Evolutionary conservation across 1,140 invertebrate genomes (phyloP).

Genomic region (Helicorthomorpha holstii): DNA sequence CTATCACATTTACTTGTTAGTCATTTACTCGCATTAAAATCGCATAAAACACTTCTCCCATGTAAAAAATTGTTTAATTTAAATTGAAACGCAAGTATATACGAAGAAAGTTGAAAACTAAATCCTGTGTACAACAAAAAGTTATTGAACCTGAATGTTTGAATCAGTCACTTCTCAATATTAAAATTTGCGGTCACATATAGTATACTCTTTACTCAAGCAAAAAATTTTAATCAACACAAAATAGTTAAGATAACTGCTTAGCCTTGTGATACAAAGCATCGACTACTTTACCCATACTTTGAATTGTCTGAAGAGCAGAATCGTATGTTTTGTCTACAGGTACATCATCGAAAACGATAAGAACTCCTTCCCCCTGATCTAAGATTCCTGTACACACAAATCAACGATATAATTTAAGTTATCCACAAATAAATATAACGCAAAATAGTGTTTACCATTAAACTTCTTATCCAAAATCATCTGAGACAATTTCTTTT

Average conservation of each 20-base stretch:
- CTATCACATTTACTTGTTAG: no score
- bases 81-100: no score
- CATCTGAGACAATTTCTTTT: constrained; percentile 99
- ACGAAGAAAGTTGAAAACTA: no score
- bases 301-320: constrained; percentile 90
- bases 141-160: no score
- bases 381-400: constrained; percentile 70
- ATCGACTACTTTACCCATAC: constrained; percentile 98
- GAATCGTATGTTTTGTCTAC: constrained; percentile 94
- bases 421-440: constrained; percentile 1
- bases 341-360: constrained; percentile 90
- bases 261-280: constrained; percentile 96
- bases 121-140: no score
- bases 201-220: no score
- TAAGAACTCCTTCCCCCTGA: constrained; percentile 91
- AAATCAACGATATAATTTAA: constrained; percentile 4
- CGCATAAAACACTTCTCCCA: no score
- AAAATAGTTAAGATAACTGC: constrained; percentile 82
- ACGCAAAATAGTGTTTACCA: constrained; percentile 20
- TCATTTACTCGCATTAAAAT: no score
- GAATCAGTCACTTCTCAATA: no score
- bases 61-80: no score
- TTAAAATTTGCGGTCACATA: no score
- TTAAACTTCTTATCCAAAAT: constrained; percentile 93
- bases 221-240: no score